These are phyloP conservation scores for Arrhamphus sclerolepis DNA, from an alignment of 2,797 vertebrate species.

Conservation along the genomic window DNA sequence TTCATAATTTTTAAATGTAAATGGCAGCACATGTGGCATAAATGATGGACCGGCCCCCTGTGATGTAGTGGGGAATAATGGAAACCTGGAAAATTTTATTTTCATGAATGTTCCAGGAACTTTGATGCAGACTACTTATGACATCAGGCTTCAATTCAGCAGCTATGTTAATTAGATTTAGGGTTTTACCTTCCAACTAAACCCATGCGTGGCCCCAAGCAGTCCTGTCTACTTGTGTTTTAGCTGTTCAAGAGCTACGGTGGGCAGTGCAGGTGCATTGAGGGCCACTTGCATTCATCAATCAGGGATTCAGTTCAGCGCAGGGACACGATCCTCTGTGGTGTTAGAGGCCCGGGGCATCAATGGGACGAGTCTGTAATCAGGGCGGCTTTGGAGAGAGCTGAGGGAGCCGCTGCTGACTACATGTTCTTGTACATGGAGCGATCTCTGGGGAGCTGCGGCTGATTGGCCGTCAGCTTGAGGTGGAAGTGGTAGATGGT, in stretches of 20 bases:
- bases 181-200: conserved; percentile 45
- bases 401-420: conserved; percentile 22
- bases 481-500: conserved; percentile 94
- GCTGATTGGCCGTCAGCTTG: conserved; percentile 90
- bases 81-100: conserved; percentile 5
- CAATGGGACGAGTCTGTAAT: conserved; percentile 47
- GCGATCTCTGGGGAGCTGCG: conserved; percentile 91
- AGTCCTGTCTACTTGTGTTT: conserved; percentile 37
- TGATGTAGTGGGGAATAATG: background rate
- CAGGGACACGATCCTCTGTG: conserved; percentile 34
- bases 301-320: conserved; percentile 36
- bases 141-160: conserved; percentile 42
- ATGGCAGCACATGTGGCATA: conserved; percentile 27
- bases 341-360: conserved; percentile 44
- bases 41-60: conserved; percentile 10
- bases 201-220: conserved; percentile 42
- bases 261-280: conserved; percentile 27
- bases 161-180: conserved; percentile 32
- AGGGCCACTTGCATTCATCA: conserved; percentile 29
- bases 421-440: conserved; percentile 99
- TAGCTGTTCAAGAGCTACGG: conserved; percentile 36
- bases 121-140: conserved; percentile 35
- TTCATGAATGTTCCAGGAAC: conserved; percentile 30
- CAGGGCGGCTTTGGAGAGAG: too few species aligned
- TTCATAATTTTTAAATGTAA: conserved; percentile 33